These are phyloP conservation scores for Eptesicus fuscus DNA, from an alignment of 2,113 vertebrate genomes.

Conservation along the genomic window DNA sequence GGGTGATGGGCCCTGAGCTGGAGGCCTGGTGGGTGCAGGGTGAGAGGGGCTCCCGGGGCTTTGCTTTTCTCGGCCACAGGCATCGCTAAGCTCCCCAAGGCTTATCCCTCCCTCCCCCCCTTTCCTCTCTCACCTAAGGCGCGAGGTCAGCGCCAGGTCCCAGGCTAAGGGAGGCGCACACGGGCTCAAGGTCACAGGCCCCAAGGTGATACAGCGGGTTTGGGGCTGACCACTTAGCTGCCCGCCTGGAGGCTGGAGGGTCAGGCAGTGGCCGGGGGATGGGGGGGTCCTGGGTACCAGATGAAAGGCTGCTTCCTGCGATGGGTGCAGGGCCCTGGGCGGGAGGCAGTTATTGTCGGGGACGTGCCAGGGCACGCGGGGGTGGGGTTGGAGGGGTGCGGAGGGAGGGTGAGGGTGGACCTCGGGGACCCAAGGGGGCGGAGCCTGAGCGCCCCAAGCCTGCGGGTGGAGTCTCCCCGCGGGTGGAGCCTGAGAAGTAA, in stretches of 20 bases:
- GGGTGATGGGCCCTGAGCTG: background rate
- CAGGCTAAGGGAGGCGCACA: background rate
- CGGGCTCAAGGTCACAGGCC: background rate
- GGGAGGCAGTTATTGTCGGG: background rate
- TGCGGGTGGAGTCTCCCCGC: background rate
- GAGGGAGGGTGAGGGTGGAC: background rate
- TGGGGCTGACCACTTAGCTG: background rate
- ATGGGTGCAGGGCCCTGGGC: background rate
- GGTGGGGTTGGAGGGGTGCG: background rate
- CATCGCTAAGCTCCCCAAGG: fast-evolving
- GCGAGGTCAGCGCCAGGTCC: background rate
- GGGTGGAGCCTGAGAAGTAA: background rate
- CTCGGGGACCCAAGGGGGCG: background rate
- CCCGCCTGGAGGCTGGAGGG: background rate
- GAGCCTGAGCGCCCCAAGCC: background rate
- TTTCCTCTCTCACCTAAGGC: fast-evolving
- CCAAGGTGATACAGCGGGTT: background rate
- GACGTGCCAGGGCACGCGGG: background rate
- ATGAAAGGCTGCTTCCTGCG: background rate
- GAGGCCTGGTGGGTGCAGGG: background rate
- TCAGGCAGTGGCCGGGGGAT: background rate
- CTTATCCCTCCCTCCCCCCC: background rate
- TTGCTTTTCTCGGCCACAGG: background rate
- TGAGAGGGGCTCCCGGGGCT: background rate
- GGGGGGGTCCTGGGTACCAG: background rate